phyloP scores from a whole-genome alignment of 2,797 vertebrate species.

The Cercopithecus diana region DNA sequence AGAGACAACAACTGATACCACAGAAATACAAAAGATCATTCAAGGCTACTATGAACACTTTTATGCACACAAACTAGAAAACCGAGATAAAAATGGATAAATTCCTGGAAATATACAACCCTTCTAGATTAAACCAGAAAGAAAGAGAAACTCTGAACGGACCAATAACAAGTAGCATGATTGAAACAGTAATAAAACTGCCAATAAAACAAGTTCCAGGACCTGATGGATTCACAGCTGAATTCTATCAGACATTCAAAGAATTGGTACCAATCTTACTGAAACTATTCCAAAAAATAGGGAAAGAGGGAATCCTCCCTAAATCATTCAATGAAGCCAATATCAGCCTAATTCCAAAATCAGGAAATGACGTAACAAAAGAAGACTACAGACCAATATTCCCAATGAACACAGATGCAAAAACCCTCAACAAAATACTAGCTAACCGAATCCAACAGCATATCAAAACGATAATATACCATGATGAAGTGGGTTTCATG shows the following conservation, averaged over 20 bases:
- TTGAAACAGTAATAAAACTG: neutral
- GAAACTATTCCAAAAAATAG: neutral
- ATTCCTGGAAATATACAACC: neutral
- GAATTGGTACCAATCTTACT: neutral
- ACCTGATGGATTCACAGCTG: neutral
- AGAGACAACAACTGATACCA: neutral
- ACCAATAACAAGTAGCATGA: neutral
- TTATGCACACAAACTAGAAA: neutral
- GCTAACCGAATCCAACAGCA: neutral
- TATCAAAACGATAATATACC: neutral
- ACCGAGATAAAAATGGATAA: neutral
- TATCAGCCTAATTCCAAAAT: neutral
- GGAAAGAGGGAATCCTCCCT: neutral
- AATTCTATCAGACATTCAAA: neutral
- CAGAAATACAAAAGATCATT: neutral
- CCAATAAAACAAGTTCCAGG: neutral
- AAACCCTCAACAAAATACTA: neutral
- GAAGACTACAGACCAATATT: neutral
- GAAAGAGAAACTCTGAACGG: neutral
- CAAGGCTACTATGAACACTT: neutral
- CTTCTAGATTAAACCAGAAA: neutral
- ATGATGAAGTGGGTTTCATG: neutral
- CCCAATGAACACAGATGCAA: neutral
- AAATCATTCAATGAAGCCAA: neutral
- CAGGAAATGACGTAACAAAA: neutral